Evolutionary conservation across 2,113 vertebrate genomes (phyloP), one percentile per base, ranked within the genome.

Genomic region (Tupaia chinensis): DNA sequence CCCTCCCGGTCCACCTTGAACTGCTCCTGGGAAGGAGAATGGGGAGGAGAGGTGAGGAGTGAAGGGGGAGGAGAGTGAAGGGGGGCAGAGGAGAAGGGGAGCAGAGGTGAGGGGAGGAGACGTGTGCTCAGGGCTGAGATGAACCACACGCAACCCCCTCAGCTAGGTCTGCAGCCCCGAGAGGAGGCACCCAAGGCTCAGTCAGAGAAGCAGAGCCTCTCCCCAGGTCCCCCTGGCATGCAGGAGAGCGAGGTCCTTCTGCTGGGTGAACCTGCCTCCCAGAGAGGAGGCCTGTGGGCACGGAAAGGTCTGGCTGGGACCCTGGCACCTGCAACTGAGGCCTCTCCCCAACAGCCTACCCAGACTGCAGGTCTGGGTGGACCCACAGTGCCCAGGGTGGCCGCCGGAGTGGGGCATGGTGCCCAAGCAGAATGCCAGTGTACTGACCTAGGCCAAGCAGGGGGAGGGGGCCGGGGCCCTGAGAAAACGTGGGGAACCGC

Each of bases 1-100:
- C 99, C 99, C 17, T 99, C 99, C 0, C 98, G 99, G 93, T 99
- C 99, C 97, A 99, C 99, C 95, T 99, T 99, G 95, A 99, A 99
- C 97, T 99, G 99, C 7, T 99, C 99, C 99, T 99, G 86, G 87
- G 58, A 63, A 95, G 60, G 54, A 74, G 79, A 82, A 1, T 53
- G 53, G 22, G 27, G 95, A 19, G 87, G 6, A 19, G 53, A n/a
- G n/a, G n/a, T n/a, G n/a, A n/a, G n/a, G n/a, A n/a, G n/a, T n/a
- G n/a, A n/a, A n/a, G n/a, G n/a, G n/a, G n/a, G n/a, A n/a, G n/a
- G n/a, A n/a, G n/a, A n/a, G n/a, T n/a, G n/a, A n/a, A n/a, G n/a
- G n/a, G n/a, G n/a, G n/a, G n/a, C n/a, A n/a, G n/a, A n/a, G n/a
- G n/a, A n/a, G 44, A 44, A 44, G 44, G 44, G 44, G 44, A 5